phyloP scores from a whole-genome alignment of 2,888 invertebrate genomes.

The Volucella zonaria region DNA sequence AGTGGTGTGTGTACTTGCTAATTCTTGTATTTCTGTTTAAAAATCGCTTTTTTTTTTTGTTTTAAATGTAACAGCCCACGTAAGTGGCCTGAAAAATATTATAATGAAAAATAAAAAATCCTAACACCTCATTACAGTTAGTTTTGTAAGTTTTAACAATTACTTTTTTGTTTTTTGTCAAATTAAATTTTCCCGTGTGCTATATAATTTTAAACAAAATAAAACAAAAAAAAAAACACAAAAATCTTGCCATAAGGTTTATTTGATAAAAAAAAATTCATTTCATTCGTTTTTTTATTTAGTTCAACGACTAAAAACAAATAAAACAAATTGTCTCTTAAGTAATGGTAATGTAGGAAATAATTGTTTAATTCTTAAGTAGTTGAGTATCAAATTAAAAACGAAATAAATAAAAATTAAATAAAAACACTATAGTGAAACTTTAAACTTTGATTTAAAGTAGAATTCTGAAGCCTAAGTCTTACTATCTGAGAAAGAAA shows the following conservation, averaged over 20 bases:
- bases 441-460: not conserved
- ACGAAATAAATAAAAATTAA: slow-evolving; percentile 3
- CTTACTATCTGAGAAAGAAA: slow-evolving; percentile 40
- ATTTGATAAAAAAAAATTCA: slow-evolving; percentile 48
- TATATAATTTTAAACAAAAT: slow-evolving; percentile 58
- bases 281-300: slow-evolving; percentile 1
- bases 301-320: slow-evolving; percentile 9
- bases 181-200: slow-evolving; percentile 70
- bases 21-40: slow-evolving; percentile 35
- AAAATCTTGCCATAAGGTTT: slow-evolving; percentile 78
- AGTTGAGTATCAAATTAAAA: slow-evolving; percentile 63
- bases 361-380: slow-evolving; percentile 49
- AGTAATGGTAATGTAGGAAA: slow-evolving; percentile 24
- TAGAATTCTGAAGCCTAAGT: slow-evolving; percentile 59
- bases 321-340: not conserved
- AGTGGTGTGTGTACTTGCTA: slow-evolving; percentile 74
- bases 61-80: slow-evolving; percentile 31
- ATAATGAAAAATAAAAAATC: slow-evolving; percentile 25
- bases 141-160: slow-evolving; percentile 68
- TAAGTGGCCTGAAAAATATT: slow-evolving; percentile 45
- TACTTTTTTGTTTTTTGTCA: slow-evolving; percentile 43
- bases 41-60: not conserved
- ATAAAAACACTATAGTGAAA: not conserved
- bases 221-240: slow-evolving; percentile 16
- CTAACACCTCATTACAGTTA: slow-evolving; percentile 76